A percentile compares a stretch with the other conserved stretches of the same genome.
Conservation (phyloP, 1,140 invertebrate species). For the Aphelinus certus region DNA sequence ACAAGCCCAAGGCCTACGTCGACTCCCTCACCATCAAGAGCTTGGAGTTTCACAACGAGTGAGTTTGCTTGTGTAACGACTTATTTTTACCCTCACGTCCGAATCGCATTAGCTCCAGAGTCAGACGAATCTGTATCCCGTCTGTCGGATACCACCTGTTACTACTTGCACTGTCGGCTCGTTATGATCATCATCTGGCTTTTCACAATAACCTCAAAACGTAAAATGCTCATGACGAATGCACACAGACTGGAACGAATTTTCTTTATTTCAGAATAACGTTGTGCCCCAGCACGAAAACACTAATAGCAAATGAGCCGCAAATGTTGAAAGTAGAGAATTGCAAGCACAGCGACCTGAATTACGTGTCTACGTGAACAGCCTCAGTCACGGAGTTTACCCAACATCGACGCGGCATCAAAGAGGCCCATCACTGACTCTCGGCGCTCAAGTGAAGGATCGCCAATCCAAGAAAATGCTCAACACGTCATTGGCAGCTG, state of each 20-base stretch:
- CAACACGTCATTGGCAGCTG: no score
- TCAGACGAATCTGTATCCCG: no score
- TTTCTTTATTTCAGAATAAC: constrained; percentile 58
- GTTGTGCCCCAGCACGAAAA: constrained; percentile 55
- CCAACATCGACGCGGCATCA: no score
- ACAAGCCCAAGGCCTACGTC: constrained; percentile 76
- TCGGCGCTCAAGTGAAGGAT: not conserved
- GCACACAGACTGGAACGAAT: no score
- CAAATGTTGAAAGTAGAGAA: constrained; percentile 58
- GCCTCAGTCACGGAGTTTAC: no score
- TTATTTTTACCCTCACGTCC: no score
- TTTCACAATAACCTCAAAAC: no score
- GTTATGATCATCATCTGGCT: no score
- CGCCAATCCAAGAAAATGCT: not conserved
- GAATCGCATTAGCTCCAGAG: no score
- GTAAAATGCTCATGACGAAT: no score
- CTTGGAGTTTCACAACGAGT: constrained; percentile 74
- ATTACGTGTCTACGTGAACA: constrained; percentile 52
- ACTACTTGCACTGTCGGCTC: no score
- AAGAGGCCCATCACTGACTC: not conserved
- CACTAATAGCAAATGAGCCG: constrained; percentile 58
- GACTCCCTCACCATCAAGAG: constrained; percentile 76
- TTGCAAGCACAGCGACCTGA: constrained; percentile 49
- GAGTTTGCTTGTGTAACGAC: constrained; percentile 40
- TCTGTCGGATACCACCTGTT: no score